phyloP scores from a whole-genome alignment of 1,140 invertebrate species.

The Drosophila miranda region DNA sequence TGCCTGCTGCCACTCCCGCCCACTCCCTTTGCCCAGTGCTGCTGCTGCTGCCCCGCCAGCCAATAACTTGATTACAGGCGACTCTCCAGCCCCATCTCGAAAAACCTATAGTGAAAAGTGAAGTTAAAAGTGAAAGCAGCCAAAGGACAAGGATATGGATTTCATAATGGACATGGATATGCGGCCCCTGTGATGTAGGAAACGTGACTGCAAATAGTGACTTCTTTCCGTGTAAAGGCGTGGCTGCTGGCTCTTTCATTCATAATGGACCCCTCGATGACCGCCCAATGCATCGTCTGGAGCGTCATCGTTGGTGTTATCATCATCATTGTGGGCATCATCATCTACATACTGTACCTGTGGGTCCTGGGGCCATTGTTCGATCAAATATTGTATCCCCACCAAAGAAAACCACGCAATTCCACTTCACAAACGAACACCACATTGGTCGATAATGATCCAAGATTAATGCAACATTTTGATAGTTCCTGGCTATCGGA shows the following conservation, averaged over 20 bases:
- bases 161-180: slow-evolving; percentile 16
- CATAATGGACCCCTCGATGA: slow-evolving; percentile 26
- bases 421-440: neutral
- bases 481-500: no score
- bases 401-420: neutral
- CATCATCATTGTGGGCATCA: slow-evolving; percentile 1
- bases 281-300: slow-evolving; percentile 32
- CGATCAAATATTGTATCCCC: neutral
- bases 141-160: no score
- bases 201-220: slow-evolving; percentile 26
- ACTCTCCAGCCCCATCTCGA: neutral
- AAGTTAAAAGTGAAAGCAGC: slow-evolving; percentile 11
- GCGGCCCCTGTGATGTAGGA: slow-evolving; percentile 21
- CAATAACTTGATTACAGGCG: slow-evolving; percentile 61
- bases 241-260: slow-evolving; percentile 31
- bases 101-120: slow-evolving; percentile 8
- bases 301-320: slow-evolving; percentile 9
- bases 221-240: slow-evolving; percentile 39
- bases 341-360: slow-evolving; percentile 9
- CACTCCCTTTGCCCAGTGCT: neutral
- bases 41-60: slow-evolving; percentile 1
- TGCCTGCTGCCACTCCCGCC: slow-evolving; percentile 7
- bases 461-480: no score
- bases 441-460: no score
- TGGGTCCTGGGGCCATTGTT: neutral